Percentiles rank a stretch among this genome's conserved stretches.
phyloP scores from a whole-genome alignment of 2,888 invertebrate genomes.

The Ichneumoninae sp. region DNA sequence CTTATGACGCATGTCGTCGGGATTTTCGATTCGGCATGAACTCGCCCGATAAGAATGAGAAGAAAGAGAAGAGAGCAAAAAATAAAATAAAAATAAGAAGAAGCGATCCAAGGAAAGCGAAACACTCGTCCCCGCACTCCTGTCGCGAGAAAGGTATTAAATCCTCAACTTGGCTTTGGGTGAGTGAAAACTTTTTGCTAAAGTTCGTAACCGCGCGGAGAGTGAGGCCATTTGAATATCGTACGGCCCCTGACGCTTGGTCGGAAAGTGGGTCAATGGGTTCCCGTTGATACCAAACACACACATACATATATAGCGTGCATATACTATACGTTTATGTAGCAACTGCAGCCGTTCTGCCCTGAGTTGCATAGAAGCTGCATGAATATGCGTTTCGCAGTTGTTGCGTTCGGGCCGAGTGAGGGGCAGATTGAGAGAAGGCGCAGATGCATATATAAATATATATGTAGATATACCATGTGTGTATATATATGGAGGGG shows the following conservation, averaged over 20 bases:
- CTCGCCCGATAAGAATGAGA: conserved; percentile 29
- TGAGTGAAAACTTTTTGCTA: conserved; percentile 35
- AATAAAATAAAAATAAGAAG: background rate
- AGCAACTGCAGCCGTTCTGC: background rate
- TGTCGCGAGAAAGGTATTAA: conserved; percentile 31
- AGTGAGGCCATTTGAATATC: conserved; percentile 32
- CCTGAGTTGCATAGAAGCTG: background rate
- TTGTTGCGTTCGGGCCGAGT: conserved; percentile 18
- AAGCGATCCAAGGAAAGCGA: conserved; percentile 1
- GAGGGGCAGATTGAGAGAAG: conserved; percentile 30
- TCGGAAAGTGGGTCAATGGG: conserved; percentile 45
- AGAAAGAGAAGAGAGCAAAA: background rate
- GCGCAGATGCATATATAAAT: background rate
- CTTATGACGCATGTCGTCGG: conserved; percentile 19
- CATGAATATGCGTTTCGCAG: conserved; percentile 20
- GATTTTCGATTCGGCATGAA: conserved; percentile 47
- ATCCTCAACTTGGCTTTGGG: conserved; percentile 28
- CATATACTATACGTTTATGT: background rate
- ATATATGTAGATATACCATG: background rate
- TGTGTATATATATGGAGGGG: background rate
- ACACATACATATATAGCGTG: background rate
- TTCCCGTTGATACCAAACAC: conserved; percentile 25
- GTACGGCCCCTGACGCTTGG: conserved; percentile 10
- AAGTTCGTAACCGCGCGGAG: conserved; percentile 18
- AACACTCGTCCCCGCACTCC: background rate